Evolutionary conservation across 2,888 invertebrate genomes (phyloP).

Genomic region (Ctena decussata): DNA sequence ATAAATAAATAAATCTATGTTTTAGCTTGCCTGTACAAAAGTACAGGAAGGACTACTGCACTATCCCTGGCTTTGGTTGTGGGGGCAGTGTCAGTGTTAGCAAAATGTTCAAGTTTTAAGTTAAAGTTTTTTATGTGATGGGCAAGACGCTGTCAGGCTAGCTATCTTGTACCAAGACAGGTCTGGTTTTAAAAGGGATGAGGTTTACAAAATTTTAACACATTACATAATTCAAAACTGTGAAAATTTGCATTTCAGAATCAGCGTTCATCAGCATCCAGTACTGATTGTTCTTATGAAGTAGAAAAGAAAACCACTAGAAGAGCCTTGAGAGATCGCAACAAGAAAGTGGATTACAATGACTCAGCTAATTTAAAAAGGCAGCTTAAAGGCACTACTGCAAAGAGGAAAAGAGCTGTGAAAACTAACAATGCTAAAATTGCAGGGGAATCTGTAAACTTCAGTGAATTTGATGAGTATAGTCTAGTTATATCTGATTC

Average conservation of each 20-base stretch:
- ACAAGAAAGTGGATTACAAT: constrained; percentile 50
- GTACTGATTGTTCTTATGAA: constrained; percentile 23
- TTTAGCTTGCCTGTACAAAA: too few species aligned
- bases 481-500: constrained; percentile 76
- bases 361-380: constrained; percentile 45
- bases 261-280: background rate
- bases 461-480: constrained; percentile 82
- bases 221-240: too few species aligned
- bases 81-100: too few species aligned
- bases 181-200: too few species aligned
- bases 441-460: constrained; percentile 62
- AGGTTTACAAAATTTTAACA: too few species aligned
- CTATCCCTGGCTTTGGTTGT: too few species aligned
- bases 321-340: constrained; percentile 42
- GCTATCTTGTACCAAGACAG: too few species aligned
- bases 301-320: background rate
- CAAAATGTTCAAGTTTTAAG: too few species aligned
- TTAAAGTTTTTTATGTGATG: too few species aligned
- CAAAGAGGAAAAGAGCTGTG: constrained; percentile 49
- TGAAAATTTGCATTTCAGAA: constrained; percentile 11
- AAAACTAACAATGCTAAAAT: background rate
- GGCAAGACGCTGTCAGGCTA: too few species aligned
- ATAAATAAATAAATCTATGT: too few species aligned
- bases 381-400: constrained; percentile 37
- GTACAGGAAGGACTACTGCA: too few species aligned